Base-by-base conservation (phyloP, 2,797 vertebrate species). In the Leptodactylus fallax region DNA sequence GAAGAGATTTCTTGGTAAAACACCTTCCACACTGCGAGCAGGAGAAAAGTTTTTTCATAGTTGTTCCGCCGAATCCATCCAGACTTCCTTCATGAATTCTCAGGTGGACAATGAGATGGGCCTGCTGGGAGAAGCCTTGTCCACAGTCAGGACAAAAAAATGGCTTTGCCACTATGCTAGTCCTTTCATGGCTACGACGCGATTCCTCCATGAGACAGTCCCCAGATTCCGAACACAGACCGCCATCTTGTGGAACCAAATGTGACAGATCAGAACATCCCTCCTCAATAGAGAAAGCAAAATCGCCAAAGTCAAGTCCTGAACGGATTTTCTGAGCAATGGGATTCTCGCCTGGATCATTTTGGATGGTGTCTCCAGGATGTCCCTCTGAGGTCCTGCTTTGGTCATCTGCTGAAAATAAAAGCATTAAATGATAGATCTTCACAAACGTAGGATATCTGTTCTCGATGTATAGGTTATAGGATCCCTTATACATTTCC, bases 1-100 rank as follows among this genome's bases (percentile, higher is more conserved):
- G 58, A 58, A 58, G 25, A 83, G 81, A 69, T 11, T 36, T 45
- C n/a, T 63, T 21, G 13, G 65, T 67, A 67, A 67, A 67, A 67
- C 13, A 0, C 13, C 14, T 67, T 67, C 5, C 23, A 27, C 65
- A 17, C 17, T 14, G 19, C 12, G n/a, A 11, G 25, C 60, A 83
- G 12, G 49, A 16, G 11, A n/a, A 53, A 0, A 14, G 58, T 19
- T 83, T 45, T 63, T 12, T 53, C 67, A 36, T 5, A 9, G 61
- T 10, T 53, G 12, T 11, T 12, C 81, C 45, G 21, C 49, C 45
- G 10, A 16, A 47, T 69, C 17, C 56, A 5, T 83, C 17, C n/a
- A n/a, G 7, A 51, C 16, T 36, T 27, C 14, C 23, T 14, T 67
- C 6, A 14, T 67, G 65, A 14, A 67, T 25, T 67, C 25, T 67